Evolutionary conservation across 1,140 invertebrate species (phyloP).

Genomic region (Drosophila sucinea): DNA sequence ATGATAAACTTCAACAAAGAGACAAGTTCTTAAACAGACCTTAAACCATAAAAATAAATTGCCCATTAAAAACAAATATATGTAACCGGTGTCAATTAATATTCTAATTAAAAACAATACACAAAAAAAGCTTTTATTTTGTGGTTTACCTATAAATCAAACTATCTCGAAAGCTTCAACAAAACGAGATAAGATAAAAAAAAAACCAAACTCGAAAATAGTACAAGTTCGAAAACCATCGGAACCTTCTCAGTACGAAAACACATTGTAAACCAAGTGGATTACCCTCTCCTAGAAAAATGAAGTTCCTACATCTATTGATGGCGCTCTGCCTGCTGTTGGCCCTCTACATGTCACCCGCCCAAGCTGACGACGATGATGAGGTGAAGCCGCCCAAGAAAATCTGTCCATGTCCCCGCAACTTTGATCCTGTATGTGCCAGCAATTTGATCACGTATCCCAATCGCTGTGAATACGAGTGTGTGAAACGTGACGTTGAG

Average conservation of each 20-base stretch:
- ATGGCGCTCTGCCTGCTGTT: constrained; percentile 60
- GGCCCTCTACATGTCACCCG: constrained; percentile 30
- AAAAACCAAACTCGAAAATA: not conserved
- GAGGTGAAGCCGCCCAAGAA: not conserved
- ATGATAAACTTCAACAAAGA: not conserved
- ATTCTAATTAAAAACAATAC: not conserved
- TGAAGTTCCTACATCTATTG: constrained; percentile 59
- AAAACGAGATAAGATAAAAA: constrained; percentile 59
- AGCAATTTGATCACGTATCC: constrained; percentile 83
- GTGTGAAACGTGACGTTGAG: constrained; percentile 55
- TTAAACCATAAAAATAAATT: not conserved
- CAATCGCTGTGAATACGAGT: constrained; percentile 84
- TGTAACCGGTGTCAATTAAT: not conserved
- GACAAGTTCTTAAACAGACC: too few relatives aligned
- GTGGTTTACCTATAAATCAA: not conserved
- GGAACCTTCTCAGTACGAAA: constrained; percentile 41
- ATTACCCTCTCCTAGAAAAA: constrained; percentile 53
- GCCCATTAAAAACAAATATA: not conserved
- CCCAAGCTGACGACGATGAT: constrained; percentile 20
- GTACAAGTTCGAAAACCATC: constrained; percentile 19
- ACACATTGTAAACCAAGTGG: constrained; percentile 49
- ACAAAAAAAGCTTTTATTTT: not conserved
- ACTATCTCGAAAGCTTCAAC: constrained; percentile 7
- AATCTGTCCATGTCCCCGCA: constrained; percentile 83
- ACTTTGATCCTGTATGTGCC: constrained; percentile 84